Conservation (phyloP, 2,888 invertebrate species). For the Monoplex corrugatus region DNA sequence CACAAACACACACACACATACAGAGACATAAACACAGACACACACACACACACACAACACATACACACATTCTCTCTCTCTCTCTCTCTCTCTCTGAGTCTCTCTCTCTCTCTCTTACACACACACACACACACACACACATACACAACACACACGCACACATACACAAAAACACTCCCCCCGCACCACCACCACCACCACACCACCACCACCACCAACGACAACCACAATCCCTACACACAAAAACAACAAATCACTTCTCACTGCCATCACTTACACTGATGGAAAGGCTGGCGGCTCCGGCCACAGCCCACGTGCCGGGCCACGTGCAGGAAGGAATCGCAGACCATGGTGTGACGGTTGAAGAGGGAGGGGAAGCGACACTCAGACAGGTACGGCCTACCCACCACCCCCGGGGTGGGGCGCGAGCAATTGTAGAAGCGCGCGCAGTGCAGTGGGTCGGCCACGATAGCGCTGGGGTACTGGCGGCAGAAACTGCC, state of each 20-base stretch:
- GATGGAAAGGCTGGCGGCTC: slow-evolving; percentile 50
- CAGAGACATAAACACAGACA: neutral
- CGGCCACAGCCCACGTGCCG: slow-evolving; percentile 48
- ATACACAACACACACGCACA: neutral
- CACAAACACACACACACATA: no score
- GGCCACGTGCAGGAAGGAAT: slow-evolving; percentile 60
- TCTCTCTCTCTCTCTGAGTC: no score
- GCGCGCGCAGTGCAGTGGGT: slow-evolving; percentile 68
- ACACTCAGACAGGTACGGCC: slow-evolving; percentile 68
- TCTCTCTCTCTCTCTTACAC: no score
- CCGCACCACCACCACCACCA: neutral
- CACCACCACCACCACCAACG: neutral
- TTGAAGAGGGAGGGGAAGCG: slow-evolving; percentile 68
- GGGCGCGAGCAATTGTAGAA: slow-evolving; percentile 66
- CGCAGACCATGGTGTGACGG: slow-evolving; percentile 62
- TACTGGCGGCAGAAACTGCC: slow-evolving; percentile 63
- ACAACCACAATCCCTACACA: neutral
- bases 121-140: neutral
- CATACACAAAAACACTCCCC: neutral
- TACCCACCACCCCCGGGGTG: slow-evolving; percentile 46
- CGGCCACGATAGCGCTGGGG: slow-evolving; percentile 64
- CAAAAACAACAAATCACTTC: neutral
- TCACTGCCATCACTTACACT: slow-evolving; percentile 43
- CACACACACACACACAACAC: neutral
- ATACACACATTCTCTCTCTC: no score